Conservation (phyloP, 1,140 invertebrate genomes). For the Neodiprion pinetum region DNA sequence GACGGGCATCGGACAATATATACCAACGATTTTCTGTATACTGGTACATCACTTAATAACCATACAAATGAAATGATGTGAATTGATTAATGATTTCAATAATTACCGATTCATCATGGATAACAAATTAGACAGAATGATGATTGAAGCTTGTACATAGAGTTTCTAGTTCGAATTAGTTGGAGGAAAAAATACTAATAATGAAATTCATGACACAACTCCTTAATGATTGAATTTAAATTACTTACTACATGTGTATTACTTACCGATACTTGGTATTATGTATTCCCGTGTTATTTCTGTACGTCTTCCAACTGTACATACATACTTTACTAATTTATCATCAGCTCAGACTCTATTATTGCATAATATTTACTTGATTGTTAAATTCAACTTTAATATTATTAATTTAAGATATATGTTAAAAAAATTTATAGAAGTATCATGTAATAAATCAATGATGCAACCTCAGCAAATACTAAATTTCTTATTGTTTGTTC, state of each 20-base stretch:
- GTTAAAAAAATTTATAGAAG: neutral
- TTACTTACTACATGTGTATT: neutral
- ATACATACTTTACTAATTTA: conserved; percentile 9
- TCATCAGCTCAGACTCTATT: neutral
- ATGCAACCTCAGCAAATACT: neutral
- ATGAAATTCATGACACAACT: no score
- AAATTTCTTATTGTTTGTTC: neutral
- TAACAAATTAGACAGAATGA: no score
- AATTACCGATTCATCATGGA: no score
- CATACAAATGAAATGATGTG: no score
- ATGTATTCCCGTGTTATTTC: conserved; percentile 35
- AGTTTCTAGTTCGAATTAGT: no score
- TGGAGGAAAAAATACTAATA: no score
- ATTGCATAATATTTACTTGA: neutral
- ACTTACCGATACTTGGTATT: conserved; percentile 34
- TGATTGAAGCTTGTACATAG: no score
- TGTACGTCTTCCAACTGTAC: conserved; percentile 40
- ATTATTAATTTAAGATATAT: neutral
- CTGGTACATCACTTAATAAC: no score
- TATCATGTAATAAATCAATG: neutral
- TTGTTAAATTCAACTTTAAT: neutral
- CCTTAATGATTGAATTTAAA: no score
- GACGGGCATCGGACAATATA: no score
- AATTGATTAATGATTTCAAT: no score
- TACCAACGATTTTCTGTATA: no score